Conservation (phyloP, 1,140 invertebrate genomes). For the Ceratitis capitata region DNA sequence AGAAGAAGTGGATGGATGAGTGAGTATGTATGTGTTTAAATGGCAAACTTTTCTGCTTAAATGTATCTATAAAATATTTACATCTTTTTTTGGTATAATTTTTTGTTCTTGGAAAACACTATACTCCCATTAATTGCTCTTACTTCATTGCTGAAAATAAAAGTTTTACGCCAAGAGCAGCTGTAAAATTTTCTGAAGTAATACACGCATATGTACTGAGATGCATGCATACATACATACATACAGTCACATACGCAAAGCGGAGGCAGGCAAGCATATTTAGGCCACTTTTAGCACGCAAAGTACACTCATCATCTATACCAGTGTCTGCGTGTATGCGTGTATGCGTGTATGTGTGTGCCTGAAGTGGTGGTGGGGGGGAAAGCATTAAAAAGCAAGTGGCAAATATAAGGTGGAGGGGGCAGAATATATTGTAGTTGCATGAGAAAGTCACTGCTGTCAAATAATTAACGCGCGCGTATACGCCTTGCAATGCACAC, state of each 20-base stretch:
- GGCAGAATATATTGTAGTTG: slow-evolving; percentile 10
- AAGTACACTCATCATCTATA: slow-evolving; percentile 1
- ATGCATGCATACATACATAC: neutral
- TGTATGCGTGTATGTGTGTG: neutral
- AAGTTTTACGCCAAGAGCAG: neutral
- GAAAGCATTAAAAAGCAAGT: neutral
- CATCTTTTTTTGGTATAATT: no score
- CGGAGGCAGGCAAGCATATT: neutral
- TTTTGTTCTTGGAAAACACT: neutral
- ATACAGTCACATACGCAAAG: neutral
- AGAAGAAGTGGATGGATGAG: no score
- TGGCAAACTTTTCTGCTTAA: no score
- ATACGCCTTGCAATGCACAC: neutral
- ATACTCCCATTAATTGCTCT: neutral
- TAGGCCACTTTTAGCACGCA: slow-evolving; percentile 19
- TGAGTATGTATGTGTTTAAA: no score
- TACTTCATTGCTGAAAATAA: slow-evolving; percentile 8
- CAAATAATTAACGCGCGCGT: slow-evolving; percentile 7
- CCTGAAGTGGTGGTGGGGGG: no score
- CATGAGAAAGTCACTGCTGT: slow-evolving; percentile 30
- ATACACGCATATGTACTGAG: neutral
- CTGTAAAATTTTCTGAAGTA: neutral
- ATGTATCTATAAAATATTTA: no score
- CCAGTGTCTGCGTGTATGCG: no score
- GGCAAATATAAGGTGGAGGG: neutral